These are phyloP conservation scores for Champsocephalus gunnari DNA, from an alignment of 2,797 vertebrate species.

Conservation along the genomic window DNA sequence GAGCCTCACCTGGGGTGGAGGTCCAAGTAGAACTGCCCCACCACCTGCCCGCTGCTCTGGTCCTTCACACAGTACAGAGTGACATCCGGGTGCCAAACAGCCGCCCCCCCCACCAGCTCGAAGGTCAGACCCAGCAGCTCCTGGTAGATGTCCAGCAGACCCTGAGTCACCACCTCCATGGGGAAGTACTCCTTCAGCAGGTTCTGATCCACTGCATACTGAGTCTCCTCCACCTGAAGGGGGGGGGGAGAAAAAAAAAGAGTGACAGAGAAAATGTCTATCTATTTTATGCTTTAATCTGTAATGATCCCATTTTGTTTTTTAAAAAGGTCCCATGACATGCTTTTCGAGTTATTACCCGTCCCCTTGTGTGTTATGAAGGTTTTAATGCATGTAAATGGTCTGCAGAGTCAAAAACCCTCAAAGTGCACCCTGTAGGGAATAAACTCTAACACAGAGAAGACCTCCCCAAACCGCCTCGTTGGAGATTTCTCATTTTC, in stretches of 20 bases:
- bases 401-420: too few relatives aligned
- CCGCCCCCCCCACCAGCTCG: conserved; percentile 84
- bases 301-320: neutral
- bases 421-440: too few relatives aligned
- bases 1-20: conserved; percentile 90
- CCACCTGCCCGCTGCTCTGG: conserved; percentile 73
- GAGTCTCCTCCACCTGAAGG: conserved; percentile 92
- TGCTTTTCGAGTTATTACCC: too few relatives aligned
- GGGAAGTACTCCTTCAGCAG: conserved; percentile 97
- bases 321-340: neutral
- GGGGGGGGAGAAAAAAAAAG: too few relatives aligned
- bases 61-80: conserved; percentile 91
- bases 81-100: conserved; percentile 94
- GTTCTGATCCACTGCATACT: conserved; percentile 95
- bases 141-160: conserved; percentile 96
- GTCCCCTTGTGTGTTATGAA: too few relatives aligned
- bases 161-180: conserved; percentile 94
- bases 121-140: conserved; percentile 94
- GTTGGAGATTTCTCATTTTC: too few relatives aligned
- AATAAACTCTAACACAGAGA: too few relatives aligned
- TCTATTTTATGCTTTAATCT: neutral
- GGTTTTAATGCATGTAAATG: too few relatives aligned
- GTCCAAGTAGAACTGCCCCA: conserved; percentile 97
- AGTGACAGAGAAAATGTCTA: neutral
- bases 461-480: too few relatives aligned